Conservation (phyloP, 2,888 invertebrate species). For the Acanthoscelides obtectus region DNA sequence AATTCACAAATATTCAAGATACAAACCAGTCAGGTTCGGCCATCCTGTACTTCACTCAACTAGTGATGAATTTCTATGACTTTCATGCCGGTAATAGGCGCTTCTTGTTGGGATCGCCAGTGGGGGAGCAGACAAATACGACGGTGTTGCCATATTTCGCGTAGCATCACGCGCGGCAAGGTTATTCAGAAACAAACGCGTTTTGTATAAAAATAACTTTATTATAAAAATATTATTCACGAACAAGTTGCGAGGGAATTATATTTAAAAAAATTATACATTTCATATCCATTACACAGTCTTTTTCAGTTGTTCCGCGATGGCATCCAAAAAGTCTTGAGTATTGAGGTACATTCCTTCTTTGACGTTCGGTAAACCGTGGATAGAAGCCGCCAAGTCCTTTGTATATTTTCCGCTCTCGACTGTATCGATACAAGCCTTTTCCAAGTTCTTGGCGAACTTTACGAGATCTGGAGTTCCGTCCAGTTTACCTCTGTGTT, state of each 20-base stretch:
- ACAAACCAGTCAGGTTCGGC: too few species aligned
- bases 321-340: constrained; percentile 80
- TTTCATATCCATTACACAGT: constrained; percentile 1
- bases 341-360: constrained; percentile 80
- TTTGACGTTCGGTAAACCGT: constrained; percentile 76
- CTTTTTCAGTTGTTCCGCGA: constrained; percentile 65
- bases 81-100: too few species aligned
- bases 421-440: constrained; percentile 79
- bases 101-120: too few species aligned
- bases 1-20: too few species aligned
- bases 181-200: neutral
- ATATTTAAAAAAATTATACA: neutral
- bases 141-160: too few species aligned
- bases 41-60: too few species aligned
- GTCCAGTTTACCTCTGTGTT: constrained; percentile 79
- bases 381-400: constrained; percentile 76
- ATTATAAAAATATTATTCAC: neutral
- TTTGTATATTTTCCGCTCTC: constrained; percentile 84
- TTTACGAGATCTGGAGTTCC: constrained; percentile 66
- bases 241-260: neutral
- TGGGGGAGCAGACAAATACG: too few species aligned
- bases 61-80: too few species aligned
- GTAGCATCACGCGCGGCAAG: too few species aligned
- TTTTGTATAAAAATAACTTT: neutral
- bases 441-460: constrained; percentile 70